Evolutionary conservation across 2,797 vertebrate genomes (phyloP).

Genomic region (Moxostoma hubbsi): DNA sequence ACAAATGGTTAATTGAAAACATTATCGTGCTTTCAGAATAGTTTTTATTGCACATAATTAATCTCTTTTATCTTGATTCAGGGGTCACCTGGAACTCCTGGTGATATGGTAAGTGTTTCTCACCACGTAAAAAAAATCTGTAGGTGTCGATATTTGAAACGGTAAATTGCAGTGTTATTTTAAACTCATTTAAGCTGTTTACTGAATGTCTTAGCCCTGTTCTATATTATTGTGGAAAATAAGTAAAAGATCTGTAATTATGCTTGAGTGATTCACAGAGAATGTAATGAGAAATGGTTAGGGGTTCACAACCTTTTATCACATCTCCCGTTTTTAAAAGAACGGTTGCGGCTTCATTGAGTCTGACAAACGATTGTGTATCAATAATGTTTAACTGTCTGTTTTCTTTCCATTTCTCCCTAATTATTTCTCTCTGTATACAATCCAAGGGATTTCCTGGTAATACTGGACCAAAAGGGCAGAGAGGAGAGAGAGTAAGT

Average conservation of each 20-base stretch:
- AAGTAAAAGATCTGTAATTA: conserved; percentile 19
- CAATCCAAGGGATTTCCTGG: conserved; percentile 80
- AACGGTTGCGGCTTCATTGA: neutral
- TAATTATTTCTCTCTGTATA: neutral
- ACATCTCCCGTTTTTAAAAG: neutral
- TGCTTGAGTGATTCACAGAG: conserved; percentile 23
- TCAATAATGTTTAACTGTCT: neutral
- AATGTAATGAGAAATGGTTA: conserved; percentile 13
- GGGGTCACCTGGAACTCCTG: conserved; percentile 81
- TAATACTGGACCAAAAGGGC: conserved; percentile 80
- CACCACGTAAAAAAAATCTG: neutral
- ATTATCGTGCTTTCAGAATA: neutral
- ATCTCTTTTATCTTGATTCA: conserved; percentile 60
- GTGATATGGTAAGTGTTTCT: conserved; percentile 79
- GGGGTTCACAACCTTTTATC: neutral
- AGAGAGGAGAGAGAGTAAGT: conserved; percentile 90
- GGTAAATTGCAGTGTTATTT: neutral
- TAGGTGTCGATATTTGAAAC: conserved; percentile 11
- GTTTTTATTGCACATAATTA: neutral
- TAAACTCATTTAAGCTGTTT: neutral
- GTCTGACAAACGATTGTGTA: no score
- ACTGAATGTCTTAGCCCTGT: neutral
- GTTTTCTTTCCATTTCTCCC: neutral
- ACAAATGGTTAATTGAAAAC: neutral
- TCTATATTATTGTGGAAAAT: neutral